Conservation (phyloP, 2,797 vertebrate species). For the Morelia viridis region DNA sequence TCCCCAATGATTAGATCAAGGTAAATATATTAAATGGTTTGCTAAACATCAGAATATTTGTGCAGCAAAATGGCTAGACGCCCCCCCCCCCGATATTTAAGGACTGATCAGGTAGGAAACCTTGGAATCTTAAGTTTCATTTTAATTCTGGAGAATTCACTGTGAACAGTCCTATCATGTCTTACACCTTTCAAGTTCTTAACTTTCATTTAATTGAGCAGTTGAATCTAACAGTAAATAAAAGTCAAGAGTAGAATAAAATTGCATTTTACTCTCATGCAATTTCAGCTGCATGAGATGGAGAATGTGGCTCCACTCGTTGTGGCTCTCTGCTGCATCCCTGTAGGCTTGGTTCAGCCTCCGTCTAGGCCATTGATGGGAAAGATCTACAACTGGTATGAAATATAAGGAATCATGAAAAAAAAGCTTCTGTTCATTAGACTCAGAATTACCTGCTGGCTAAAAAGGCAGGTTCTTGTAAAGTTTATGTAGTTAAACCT, state of each 20-base stretch:
- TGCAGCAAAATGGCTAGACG: background rate
- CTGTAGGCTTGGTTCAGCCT: background rate
- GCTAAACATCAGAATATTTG: background rate
- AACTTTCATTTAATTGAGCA: background rate
- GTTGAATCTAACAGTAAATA: background rate
- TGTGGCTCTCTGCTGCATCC: background rate
- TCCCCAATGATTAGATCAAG: background rate
- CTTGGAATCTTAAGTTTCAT: background rate
- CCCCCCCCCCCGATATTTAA: background rate
- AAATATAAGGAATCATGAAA: no score
- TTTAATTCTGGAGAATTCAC: background rate
- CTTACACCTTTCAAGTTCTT: background rate
- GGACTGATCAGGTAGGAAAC: background rate
- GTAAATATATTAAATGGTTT: background rate
- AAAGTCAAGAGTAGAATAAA: background rate
- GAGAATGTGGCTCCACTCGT: background rate
- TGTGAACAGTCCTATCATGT: background rate
- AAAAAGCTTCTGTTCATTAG: no score
- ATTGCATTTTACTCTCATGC: background rate
- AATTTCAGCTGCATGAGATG: background rate
- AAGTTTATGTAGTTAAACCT: no score
- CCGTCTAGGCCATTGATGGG: no score
- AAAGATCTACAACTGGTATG: no score
- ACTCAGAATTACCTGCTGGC: no score
- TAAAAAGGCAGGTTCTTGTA: no score